These are phyloP conservation scores for Chanos chanos DNA, from an alignment of 2,797 vertebrate genomes.

Conservation along the genomic window DNA sequence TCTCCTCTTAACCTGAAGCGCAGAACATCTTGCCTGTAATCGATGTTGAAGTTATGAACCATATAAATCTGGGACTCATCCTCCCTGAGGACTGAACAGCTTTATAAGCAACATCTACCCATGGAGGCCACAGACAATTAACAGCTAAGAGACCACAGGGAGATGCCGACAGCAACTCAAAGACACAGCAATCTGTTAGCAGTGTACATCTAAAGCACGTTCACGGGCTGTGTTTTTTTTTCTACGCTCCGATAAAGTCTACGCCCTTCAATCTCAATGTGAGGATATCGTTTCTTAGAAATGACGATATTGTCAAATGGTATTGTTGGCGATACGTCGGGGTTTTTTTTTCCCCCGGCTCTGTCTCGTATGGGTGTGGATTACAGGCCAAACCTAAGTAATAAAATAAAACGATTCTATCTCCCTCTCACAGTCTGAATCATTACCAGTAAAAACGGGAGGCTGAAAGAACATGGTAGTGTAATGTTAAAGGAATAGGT, in stretches of 20 bases:
- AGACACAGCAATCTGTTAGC: slow-evolving; percentile 13
- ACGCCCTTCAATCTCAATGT: not conserved
- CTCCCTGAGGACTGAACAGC: not conserved
- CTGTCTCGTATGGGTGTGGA: too few species aligned
- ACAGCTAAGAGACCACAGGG: not conserved
- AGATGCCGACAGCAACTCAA: not conserved
- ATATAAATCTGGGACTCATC: slow-evolving; percentile 34
- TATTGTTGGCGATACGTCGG: too few species aligned
- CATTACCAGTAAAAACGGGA: too few species aligned
- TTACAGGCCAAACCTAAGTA: too few species aligned
- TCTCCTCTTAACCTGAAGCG: too few species aligned
- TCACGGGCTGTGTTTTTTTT: not conserved
- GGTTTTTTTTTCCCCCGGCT: too few species aligned
- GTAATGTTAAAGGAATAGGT: too few species aligned
- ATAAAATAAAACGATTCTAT: too few species aligned
- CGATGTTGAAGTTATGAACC: slow-evolving; percentile 19
- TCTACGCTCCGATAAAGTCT: slow-evolving; percentile 1
- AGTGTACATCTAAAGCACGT: slow-evolving; percentile 1
- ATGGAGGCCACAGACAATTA: not conserved
- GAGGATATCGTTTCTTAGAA: too few species aligned
- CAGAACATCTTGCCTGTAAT: not conserved
- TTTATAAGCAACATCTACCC: not conserved
- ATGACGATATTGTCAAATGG: too few species aligned
- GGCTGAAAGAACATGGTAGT: too few species aligned
- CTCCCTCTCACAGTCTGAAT: too few species aligned